Conservation (phyloP, 2,113 vertebrate species). For the Dicerorhinus sumatrensis region DNA sequence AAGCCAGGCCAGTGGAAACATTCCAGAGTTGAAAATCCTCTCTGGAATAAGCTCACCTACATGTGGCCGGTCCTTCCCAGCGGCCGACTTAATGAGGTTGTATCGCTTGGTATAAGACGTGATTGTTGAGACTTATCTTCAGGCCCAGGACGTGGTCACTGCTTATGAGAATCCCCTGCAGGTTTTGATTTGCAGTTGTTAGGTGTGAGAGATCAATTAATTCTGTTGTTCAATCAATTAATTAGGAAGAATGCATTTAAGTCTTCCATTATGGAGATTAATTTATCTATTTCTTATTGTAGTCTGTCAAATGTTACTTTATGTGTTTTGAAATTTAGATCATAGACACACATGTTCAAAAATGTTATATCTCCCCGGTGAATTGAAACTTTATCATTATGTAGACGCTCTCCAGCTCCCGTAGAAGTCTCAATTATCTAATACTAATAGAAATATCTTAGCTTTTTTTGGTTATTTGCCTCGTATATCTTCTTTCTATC, state of each 20-base stretch:
- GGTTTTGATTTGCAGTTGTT: conserved; percentile 2
- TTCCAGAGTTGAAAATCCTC: conserved; percentile 77
- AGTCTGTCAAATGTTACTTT: conserved; percentile 5
- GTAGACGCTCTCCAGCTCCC: neutral
- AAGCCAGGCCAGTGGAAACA: conserved; percentile 73
- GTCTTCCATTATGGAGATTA: neutral
- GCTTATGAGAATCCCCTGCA: neutral
- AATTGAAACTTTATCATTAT: neutral
- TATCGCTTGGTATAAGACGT: neutral
- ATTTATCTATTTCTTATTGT: conserved; percentile 29
- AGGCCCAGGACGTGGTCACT: neutral
- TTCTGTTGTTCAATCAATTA: neutral
- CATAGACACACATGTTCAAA: neutral
- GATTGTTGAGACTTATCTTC: neutral
- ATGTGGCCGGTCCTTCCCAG: conserved; percentile 70
- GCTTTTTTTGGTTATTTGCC: neutral
- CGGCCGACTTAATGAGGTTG: conserved; percentile 58
- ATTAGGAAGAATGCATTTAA: neutral
- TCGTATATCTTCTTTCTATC: neutral
- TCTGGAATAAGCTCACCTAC: conserved; percentile 79
- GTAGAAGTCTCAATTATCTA: neutral
- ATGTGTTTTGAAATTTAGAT: conserved; percentile 43
- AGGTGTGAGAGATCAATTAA: neutral
- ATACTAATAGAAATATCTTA: neutral
- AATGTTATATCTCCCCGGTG: neutral